phyloP scores from a whole-genome alignment of 1,140 invertebrate genomes.

The Bradysia coprophila region DNA sequence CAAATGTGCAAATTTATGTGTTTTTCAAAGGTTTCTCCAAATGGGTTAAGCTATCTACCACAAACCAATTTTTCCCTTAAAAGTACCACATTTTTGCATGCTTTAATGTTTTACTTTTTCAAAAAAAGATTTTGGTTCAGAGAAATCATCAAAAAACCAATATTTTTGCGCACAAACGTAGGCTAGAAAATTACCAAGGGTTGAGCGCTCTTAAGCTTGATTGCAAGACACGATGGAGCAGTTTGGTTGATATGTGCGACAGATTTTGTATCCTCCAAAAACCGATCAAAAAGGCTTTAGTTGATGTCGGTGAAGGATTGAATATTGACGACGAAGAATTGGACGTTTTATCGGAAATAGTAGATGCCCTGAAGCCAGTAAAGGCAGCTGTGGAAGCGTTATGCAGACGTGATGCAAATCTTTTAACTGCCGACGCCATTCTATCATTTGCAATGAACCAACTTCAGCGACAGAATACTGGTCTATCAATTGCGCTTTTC shows the following conservation, averaged over 20 bases:
- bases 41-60: too few species aligned
- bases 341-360: background rate
- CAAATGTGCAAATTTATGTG: too few species aligned
- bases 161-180: too few species aligned
- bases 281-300: background rate
- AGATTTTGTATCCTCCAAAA: background rate
- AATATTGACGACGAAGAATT: background rate
- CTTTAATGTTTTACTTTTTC: too few species aligned
- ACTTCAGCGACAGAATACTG: too few species aligned
- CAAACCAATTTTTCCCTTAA: too few species aligned
- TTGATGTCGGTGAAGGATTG: background rate
- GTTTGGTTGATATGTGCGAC: background rate
- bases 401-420: background rate
- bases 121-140: too few species aligned
- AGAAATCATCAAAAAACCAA: too few species aligned
- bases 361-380: background rate
- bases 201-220: background rate
- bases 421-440: background rate
- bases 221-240: background rate
- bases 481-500: too few species aligned
- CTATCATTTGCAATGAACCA: background rate
- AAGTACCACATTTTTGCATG: too few species aligned
- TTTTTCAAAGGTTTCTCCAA: too few species aligned
- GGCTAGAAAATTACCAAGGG: too few species aligned
- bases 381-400: background rate